Evolutionary conservation across 2,888 invertebrate genomes (phyloP).

Genomic region (Hanleya hanleyi): DNA sequence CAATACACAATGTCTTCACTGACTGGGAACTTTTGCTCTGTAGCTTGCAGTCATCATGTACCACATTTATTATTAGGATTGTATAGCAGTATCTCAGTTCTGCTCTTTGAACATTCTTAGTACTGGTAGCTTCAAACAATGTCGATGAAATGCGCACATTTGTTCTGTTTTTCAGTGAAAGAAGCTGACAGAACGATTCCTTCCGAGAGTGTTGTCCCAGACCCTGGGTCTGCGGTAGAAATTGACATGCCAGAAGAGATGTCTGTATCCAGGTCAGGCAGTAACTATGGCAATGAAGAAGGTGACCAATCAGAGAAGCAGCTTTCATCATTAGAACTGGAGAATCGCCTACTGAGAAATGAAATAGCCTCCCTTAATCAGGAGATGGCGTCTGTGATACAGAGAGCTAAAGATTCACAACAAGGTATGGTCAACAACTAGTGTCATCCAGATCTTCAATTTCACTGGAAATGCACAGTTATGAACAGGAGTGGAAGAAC

Average conservation of each 20-base stretch:
- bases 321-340: constrained; percentile 66
- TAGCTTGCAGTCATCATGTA: too few relatives aligned
- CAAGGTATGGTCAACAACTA: constrained; percentile 74
- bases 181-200: too few relatives aligned
- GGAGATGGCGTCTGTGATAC: constrained; percentile 75
- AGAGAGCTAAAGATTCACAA: constrained; percentile 75
- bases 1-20: too few relatives aligned
- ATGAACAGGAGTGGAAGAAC: too few relatives aligned
- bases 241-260: background rate
- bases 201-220: background rate
- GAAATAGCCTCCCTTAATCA: constrained; percentile 76
- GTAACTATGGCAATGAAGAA: background rate
- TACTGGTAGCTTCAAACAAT: background rate
- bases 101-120: background rate
- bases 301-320: constrained; percentile 40
- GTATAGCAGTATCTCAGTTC: too few relatives aligned
- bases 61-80: too few relatives aligned
- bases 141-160: background rate
- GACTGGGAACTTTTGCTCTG: too few relatives aligned
- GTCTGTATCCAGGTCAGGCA: background rate
- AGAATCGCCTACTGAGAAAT: constrained; percentile 74
- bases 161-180: background rate
- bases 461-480: too few relatives aligned
- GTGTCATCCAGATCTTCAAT: too few relatives aligned
- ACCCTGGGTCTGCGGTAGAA: background rate